phyloP scores from a whole-genome alignment of 2,797 vertebrate genomes.

The Parambassis ranga region DNA sequence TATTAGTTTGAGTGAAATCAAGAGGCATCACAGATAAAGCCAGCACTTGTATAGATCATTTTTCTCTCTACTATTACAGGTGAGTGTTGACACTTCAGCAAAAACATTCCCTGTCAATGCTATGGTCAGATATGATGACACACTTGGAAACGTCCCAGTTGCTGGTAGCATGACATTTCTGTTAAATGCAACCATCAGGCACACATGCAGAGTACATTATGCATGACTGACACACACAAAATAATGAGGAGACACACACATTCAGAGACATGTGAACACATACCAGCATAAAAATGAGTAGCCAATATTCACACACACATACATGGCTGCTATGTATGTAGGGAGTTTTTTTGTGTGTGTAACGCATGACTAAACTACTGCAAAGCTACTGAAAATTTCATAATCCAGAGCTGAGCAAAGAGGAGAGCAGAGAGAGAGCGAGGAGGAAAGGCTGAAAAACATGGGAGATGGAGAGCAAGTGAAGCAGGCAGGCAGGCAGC shows the following conservation, averaged over 20 bases:
- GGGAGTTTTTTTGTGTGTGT: constrained; percentile 49
- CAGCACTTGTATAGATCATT: constrained; percentile 13
- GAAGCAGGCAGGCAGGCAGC: constrained; percentile 62
- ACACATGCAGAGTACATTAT: constrained; percentile 10
- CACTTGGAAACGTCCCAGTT: constrained; percentile 31
- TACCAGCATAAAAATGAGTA: constrained; percentile 15
- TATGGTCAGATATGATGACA: constrained; percentile 19
- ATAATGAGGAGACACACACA: constrained; percentile 7
- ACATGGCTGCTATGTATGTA: constrained; percentile 40
- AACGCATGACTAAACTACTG: constrained; percentile 78
- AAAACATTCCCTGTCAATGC: constrained; percentile 19
- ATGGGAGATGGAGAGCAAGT: constrained; percentile 45
- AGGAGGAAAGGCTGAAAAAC: constrained; percentile 32
- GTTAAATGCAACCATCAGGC: constrained; percentile 11
- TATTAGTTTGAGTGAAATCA: constrained; percentile 15
- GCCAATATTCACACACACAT: constrained; percentile 6
- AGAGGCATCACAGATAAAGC: constrained; percentile 12
- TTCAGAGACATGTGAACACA: constrained; percentile 2
- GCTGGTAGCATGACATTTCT: constrained; percentile 36
- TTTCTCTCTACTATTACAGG: constrained; percentile 13
- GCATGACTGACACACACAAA: constrained; percentile 5
- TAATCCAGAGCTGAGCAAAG: constrained; percentile 66
- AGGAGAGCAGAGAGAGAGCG: constrained; percentile 35
- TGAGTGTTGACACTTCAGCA: constrained; percentile 35
- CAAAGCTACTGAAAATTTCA: constrained; percentile 85